Conservation (phyloP, 2,888 invertebrate species). For the Caenorhabditis afra region DNA sequence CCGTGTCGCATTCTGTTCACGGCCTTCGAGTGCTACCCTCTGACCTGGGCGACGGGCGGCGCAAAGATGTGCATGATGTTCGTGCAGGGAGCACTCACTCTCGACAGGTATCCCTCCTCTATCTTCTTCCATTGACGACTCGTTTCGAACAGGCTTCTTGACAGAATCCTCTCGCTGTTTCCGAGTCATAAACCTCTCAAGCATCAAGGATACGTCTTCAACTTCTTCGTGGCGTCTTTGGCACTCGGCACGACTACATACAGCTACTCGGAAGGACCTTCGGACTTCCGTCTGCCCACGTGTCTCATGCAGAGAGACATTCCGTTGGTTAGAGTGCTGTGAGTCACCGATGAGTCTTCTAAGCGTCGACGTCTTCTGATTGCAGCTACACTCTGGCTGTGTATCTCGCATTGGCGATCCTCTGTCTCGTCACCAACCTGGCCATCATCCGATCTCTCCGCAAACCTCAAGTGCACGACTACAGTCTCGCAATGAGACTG, state of each 20-base stretch:
- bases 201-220: conserved; percentile 20
- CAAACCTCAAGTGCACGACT: conserved; percentile 5
- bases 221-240: conserved; percentile 5
- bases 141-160: conserved; percentile 22
- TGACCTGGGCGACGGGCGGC: conserved; percentile 32
- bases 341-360: neutral
- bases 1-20: conserved; percentile 12
- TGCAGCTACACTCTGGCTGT: conserved; percentile 33
- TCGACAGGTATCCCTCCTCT: conserved; percentile 30
- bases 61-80: conserved; percentile 37
- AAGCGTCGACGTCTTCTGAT: neutral
- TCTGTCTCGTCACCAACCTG: conserved; percentile 17
- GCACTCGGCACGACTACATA: conserved; percentile 5
- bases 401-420: conserved; percentile 5
- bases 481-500: conserved; percentile 25
- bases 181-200: conserved; percentile 2
- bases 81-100: conserved; percentile 21
- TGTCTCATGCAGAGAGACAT: conserved; percentile 34
- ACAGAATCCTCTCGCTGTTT: conserved; percentile 11
- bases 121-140: neutral
- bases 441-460: conserved; percentile 15
- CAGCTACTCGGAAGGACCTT: conserved; percentile 38
- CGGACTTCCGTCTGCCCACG: conserved; percentile 7
- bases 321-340: conserved; percentile 34
- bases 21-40: conserved; percentile 27